Evolutionary conservation across 2,797 vertebrate species (phyloP).

Genomic region (Microctenopoma lineatum): DNA sequence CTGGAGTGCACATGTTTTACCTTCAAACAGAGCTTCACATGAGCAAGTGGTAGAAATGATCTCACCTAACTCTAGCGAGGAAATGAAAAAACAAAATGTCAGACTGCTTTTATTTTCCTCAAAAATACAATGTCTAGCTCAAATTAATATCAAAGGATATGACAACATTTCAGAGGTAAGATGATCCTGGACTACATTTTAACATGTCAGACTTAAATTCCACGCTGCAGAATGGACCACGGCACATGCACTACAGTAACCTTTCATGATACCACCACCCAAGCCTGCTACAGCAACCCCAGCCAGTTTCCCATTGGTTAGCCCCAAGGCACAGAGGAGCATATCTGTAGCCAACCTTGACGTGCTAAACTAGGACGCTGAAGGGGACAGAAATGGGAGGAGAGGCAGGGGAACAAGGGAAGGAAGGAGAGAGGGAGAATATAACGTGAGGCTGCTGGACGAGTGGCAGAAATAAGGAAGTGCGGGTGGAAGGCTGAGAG

Average conservation of each 20-base stretch:
- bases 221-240: conserved; percentile 41
- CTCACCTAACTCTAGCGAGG: not conserved
- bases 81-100: not conserved
- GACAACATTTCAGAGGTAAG: conserved; percentile 8
- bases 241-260: conserved; percentile 54
- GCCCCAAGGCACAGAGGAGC: conserved; percentile 80
- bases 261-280: conserved; percentile 71
- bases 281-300: conserved; percentile 74
- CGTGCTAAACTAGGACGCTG: conserved; percentile 86
- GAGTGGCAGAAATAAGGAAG: conserved; percentile 74
- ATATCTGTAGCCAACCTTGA: conserved; percentile 87
- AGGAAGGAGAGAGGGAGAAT: conserved; percentile 23
- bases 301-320: conserved; percentile 81
- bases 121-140: not conserved
- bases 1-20: not conserved
- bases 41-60: not conserved
- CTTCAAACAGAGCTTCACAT: not conserved
- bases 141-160: not conserved
- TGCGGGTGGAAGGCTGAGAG: conserved; percentile 65
- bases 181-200: not conserved
- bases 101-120: not conserved
- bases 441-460: conserved; percentile 68
- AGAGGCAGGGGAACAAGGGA: conserved; percentile 51
- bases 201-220: conserved; percentile 13
- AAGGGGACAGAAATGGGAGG: conserved; percentile 82